phyloP scores from a whole-genome alignment of 2,797 vertebrate genomes.

The Labeo calbasu region DNA sequence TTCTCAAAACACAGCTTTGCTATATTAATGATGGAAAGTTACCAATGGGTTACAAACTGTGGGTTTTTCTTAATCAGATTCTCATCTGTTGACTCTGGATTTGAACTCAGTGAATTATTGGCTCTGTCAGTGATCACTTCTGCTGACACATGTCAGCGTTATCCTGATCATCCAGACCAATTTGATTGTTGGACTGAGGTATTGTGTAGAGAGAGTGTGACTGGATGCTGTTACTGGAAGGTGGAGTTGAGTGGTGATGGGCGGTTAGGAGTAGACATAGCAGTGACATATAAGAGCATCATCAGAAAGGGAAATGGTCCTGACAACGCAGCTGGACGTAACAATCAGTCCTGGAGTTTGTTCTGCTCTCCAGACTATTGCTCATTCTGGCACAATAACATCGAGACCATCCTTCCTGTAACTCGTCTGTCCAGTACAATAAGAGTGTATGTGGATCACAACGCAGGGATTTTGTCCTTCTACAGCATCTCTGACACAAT shows the following conservation, averaged over 20 bases:
- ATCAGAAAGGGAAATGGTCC: neutral
- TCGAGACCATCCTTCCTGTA: no score
- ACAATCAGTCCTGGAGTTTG: neutral
- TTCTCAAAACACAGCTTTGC: no score
- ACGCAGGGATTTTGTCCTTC: no score
- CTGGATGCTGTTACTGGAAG: slow-evolving; percentile 2
- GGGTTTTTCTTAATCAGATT: neutral
- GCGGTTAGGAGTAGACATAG: neutral
- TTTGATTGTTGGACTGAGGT: rapidly evolving
- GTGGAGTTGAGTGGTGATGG: neutral
- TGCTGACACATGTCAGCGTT: rapidly evolving
- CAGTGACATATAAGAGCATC: neutral
- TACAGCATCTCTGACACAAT: no score
- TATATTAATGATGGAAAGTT: no score
- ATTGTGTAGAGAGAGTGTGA: neutral
- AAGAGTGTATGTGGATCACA: no score
- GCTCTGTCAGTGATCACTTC: rapidly evolving
- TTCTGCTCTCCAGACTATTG: no score
- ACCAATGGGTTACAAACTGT: no score
- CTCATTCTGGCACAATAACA: no score
- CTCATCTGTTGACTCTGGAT: neutral
- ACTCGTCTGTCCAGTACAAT: no score
- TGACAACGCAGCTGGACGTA: neutral
- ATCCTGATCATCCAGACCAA: neutral
- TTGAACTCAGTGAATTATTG: neutral